A percentile compares a stretch with the other conserved stretches of the same genome.
phyloP scores from a whole-genome alignment of 2,888 invertebrate species.

The Chrysolina americana region DNA sequence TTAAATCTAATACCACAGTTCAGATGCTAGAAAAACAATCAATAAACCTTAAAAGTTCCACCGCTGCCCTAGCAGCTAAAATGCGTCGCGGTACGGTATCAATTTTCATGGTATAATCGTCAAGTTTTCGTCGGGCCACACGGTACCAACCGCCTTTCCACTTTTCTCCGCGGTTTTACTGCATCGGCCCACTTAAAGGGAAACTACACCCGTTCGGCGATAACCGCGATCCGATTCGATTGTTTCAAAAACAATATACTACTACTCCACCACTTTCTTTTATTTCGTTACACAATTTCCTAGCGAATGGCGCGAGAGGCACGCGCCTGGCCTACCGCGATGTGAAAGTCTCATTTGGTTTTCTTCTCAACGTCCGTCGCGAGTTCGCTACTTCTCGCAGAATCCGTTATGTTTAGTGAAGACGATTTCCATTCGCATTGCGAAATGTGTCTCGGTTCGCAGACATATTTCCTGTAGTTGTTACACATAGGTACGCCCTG shows the following conservation, averaged over 20 bases:
- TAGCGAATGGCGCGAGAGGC: background rate
- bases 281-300: slow-evolving; percentile 10
- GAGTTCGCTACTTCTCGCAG: background rate
- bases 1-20: too few relatives aligned
- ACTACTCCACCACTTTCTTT: slow-evolving; percentile 4
- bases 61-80: too few relatives aligned
- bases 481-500: too few relatives aligned
- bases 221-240: slow-evolving; percentile 12
- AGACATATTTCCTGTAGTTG: background rate
- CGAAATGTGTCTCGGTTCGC: background rate
- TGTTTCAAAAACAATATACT: slow-evolving; percentile 6
- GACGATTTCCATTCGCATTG: background rate
- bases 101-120: too few relatives aligned
- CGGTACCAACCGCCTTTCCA: background rate
- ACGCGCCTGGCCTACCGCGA: background rate
- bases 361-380: background rate
- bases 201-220: slow-evolving; percentile 5
- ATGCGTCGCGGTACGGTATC: too few relatives aligned
- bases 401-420: background rate
- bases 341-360: slow-evolving; percentile 1
- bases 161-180: slow-evolving; percentile 8
- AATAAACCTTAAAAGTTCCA: too few relatives aligned
- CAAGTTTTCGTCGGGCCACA: too few relatives aligned
- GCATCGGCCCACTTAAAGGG: slow-evolving; percentile 5
- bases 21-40: too few relatives aligned